Conservation (phyloP, 2,113 vertebrate genomes). For the Sclerurus mexicanus region DNA sequence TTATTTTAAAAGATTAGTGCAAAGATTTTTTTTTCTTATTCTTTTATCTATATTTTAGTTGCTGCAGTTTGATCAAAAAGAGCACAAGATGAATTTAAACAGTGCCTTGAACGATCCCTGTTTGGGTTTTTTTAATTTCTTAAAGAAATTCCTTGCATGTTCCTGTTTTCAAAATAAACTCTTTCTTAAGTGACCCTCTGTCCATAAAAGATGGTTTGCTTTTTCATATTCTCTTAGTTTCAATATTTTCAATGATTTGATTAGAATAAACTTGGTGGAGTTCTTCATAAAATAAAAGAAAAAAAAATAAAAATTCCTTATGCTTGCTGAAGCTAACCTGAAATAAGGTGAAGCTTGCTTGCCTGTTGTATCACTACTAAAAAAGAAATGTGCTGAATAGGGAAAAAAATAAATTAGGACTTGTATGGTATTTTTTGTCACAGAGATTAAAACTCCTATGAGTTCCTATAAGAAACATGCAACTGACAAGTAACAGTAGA, state of each 20-base stretch:
- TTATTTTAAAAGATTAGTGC: background rate
- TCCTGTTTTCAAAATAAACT: background rate
- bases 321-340: background rate
- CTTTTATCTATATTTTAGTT: background rate
- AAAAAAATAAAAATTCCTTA: background rate
- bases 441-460: background rate
- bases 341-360: background rate
- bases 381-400: background rate
- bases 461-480: rapidly evolving
- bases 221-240: background rate
- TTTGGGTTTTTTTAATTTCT: background rate
- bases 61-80: background rate
- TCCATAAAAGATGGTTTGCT: background rate
- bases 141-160: background rate
- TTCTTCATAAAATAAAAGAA: background rate
- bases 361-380: background rate
- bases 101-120: background rate
- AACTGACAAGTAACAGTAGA: background rate
- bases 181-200: background rate
- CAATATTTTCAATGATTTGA: background rate
- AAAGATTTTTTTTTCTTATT: background rate
- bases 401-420: background rate
- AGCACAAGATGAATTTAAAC: background rate
- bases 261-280: background rate
- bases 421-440: background rate